phyloP scores from a whole-genome alignment of 2,888 invertebrate genomes.

The Tenthredo distinguenda region DNA sequence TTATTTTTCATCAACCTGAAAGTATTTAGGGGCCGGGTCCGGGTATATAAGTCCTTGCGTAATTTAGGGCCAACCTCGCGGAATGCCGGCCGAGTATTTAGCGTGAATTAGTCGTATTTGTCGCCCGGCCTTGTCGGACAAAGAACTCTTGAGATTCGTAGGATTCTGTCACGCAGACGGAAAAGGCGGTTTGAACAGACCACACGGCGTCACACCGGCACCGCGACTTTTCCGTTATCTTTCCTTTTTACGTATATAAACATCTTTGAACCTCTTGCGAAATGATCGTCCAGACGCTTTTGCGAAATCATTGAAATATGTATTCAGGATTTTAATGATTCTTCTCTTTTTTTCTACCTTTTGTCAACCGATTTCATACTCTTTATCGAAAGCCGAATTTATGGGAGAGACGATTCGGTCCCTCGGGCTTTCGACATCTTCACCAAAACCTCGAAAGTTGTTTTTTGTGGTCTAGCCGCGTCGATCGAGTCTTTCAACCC shows the following conservation, averaged over 20 bases:
- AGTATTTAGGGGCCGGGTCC: not conserved
- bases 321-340: not conserved
- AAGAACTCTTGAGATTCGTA: conserved; percentile 24
- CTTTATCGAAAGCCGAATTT: not conserved
- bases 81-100: conserved; percentile 25
- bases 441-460: not conserved
- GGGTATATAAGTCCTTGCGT: not conserved
- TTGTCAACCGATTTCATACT: not conserved
- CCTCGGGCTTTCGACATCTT: not conserved
- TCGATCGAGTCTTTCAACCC: not conserved
- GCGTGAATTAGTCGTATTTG: conserved; percentile 17
- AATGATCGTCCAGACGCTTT: not conserved
- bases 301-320: not conserved
- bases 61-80: not conserved
- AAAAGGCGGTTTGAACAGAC: not conserved
- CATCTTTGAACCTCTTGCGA: not conserved
- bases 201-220: not conserved
- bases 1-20: not conserved
- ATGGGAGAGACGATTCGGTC: not conserved
- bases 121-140: not conserved
- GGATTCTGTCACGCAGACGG: conserved; percentile 16
- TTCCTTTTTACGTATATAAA: not conserved
- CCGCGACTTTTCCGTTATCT: not conserved
- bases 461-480: conserved; percentile 10
- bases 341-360: not conserved